These are phyloP conservation scores for Oreochromis aureus DNA, from an alignment of 2,113 vertebrate genomes.

Conservation along the genomic window DNA sequence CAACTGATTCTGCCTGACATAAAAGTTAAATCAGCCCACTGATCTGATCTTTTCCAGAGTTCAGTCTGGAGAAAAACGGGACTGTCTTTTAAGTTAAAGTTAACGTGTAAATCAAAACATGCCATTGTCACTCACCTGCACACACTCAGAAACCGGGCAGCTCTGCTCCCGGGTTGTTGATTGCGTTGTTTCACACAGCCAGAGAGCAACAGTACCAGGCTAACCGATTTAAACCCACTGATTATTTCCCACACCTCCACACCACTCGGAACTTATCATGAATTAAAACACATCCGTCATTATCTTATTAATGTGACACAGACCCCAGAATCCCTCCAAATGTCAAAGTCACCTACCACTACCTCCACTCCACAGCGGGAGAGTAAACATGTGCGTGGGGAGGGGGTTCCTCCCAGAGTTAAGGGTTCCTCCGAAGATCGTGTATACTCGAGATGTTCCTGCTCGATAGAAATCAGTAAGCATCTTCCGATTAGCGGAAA, in stretches of 20 bases:
- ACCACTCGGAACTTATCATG: background rate
- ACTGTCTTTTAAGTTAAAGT: background rate
- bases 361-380: background rate
- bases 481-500: background rate
- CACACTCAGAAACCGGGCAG: background rate
- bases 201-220: background rate
- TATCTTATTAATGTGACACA: background rate
- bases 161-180: background rate
- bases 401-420: constrained; percentile 1
- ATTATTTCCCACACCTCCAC: background rate
- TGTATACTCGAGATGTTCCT: rapidly evolving
- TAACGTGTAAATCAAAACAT: background rate
- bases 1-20: background rate
- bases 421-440: background rate
- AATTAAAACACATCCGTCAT: background rate
- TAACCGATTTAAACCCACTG: background rate
- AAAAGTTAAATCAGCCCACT: background rate
- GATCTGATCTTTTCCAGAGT: background rate
- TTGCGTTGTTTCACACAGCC: background rate
- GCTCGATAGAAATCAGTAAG: background rate
- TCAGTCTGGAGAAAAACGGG: background rate
- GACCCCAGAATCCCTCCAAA: background rate
- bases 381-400: constrained; percentile 10
- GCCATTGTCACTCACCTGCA: background rate
- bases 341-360: constrained; percentile 17